A percentile compares a stretch with the other conserved stretches of the same genome.
phyloP scores from a whole-genome alignment of 2,888 invertebrate species.

The Pomacea canaliculata region DNA sequence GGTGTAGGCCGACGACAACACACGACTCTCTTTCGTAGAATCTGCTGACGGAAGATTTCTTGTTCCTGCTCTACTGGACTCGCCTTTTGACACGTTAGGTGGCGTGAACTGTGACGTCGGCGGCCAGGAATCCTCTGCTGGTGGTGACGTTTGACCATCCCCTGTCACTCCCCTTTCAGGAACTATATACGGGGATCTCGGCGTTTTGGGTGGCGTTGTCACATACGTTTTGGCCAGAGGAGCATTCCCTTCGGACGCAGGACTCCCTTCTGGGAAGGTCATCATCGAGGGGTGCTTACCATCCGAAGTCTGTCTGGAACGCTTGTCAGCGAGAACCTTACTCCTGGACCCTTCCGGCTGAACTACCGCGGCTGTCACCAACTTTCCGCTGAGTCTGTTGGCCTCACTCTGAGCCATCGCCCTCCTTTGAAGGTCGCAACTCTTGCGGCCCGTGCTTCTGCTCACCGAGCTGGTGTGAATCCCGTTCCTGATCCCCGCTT shows the following conservation, averaged over 20 bases:
- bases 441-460: slow-evolving; percentile 4
- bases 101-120: neutral
- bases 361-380: too few relatives aligned
- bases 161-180: neutral
- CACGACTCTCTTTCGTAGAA: too few relatives aligned
- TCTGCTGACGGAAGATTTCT: too few relatives aligned
- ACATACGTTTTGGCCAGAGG: neutral
- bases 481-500: neutral
- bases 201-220: slow-evolving; percentile 2
- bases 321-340: neutral
- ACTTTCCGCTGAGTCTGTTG: neutral
- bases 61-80: too few relatives aligned
- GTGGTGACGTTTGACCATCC: too few relatives aligned
- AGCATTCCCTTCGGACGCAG: neutral
- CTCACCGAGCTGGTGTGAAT: slow-evolving; percentile 1
- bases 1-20: too few relatives aligned
- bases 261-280: neutral
- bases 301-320: neutral
- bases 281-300: neutral
- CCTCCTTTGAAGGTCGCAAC: neutral
- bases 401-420: slow-evolving; percentile 9
- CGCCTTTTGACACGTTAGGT: too few relatives aligned
- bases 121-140: neutral
- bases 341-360: neutral
- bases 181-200: slow-evolving; percentile 2